Conservation (phyloP, 2,888 invertebrate genomes). For the Chloromyia formosa region DNA sequence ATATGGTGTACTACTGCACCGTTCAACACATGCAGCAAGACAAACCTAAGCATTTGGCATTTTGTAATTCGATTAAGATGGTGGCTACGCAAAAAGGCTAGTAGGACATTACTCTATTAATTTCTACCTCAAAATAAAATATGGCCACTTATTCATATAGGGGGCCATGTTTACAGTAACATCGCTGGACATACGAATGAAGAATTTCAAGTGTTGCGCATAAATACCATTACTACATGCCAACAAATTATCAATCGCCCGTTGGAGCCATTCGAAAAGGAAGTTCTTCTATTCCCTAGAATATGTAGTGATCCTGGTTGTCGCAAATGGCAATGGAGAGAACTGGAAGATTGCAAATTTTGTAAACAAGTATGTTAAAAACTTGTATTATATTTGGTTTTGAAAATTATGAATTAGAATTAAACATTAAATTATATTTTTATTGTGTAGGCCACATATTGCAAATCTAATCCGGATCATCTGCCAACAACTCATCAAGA, state of each 20-base stretch:
- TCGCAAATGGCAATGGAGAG: constrained; percentile 66
- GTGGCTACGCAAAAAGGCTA: constrained; percentile 68
- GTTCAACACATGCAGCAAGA: constrained; percentile 70
- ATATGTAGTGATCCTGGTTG: constrained; percentile 69
- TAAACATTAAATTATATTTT: not conserved
- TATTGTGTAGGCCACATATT: constrained; percentile 66
- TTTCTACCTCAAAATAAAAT: not conserved
- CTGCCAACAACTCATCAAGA: constrained; percentile 66
- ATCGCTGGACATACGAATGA: constrained; percentile 67
- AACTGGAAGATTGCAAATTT: constrained; percentile 66
- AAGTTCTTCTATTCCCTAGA: constrained; percentile 74
- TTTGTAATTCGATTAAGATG: constrained; percentile 71
- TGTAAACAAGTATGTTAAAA: constrained; percentile 68
- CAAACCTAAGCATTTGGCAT: constrained; percentile 67
- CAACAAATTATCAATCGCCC: constrained; percentile 69
- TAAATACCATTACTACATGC: constrained; percentile 70
- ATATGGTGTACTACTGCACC: constrained; percentile 73
- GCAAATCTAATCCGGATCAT: constrained; percentile 67
- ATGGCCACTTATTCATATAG: constrained; percentile 56
- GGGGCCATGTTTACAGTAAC: constrained; percentile 67
- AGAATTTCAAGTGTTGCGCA: constrained; percentile 71
- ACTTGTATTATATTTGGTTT: too few species aligned
- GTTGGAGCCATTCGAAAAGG: constrained; percentile 73
- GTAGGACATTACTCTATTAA: constrained; percentile 39
- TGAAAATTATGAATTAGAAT: too few species aligned